A percentile compares a stretch with the other conserved stretches of the same genome.
phyloP scores from a whole-genome alignment of 2,888 invertebrate species.

The Salticus scenicus region DNA sequence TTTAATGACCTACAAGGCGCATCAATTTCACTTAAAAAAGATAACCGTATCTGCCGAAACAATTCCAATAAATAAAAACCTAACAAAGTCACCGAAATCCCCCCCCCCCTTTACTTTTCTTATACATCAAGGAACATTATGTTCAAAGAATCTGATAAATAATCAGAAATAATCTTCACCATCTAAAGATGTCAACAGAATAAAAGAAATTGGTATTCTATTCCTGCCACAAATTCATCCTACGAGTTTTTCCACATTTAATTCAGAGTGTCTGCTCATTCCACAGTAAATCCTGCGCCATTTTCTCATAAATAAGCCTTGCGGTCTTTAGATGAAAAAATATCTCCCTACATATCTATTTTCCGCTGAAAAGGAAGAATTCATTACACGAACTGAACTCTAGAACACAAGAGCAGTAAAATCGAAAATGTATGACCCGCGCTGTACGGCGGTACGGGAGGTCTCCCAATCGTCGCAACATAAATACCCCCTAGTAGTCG shows the following conservation, averaged over 20 bases:
- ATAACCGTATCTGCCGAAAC: neutral
- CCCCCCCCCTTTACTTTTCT: too few relatives aligned
- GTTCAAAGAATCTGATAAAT: neutral
- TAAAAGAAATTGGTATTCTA: neutral
- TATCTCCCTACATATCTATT: constrained; percentile 57
- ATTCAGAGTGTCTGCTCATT: neutral
- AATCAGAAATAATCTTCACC: neutral
- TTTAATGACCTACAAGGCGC: too few relatives aligned
- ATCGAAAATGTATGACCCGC: constrained; percentile 52
- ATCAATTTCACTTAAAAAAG: neutral
- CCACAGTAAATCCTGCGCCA: neutral
- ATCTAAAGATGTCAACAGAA: neutral
- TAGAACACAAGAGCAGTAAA: constrained; percentile 46
- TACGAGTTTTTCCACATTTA: neutral
- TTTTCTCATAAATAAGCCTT: neutral
- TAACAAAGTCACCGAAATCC: neutral
- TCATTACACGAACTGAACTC: constrained; percentile 45
- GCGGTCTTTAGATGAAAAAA: neutral
- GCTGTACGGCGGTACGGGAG: constrained; percentile 44
- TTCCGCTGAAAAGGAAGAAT: constrained; percentile 37
- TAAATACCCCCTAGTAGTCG: constrained; percentile 11
- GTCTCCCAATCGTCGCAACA: constrained; percentile 19
- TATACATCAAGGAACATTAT: neutral
- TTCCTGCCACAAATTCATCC: neutral
- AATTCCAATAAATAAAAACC: neutral